These are phyloP conservation scores for Otolemur crassicaudatus DNA, from an alignment of 2,797 vertebrate species.

Conservation along the genomic window DNA sequence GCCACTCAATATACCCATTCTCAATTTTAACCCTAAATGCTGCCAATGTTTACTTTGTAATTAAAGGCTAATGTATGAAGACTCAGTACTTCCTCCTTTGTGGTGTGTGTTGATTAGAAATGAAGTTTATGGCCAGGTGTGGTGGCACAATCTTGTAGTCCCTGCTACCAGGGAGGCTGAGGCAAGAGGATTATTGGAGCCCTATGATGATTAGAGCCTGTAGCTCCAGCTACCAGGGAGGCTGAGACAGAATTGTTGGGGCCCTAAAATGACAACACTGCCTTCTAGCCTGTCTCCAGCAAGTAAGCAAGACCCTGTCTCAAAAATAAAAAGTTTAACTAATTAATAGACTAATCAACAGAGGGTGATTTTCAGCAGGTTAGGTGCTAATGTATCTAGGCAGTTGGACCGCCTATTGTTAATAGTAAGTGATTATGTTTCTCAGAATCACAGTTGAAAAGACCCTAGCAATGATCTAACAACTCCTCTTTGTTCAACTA, in stretches of 20 bases:
- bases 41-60: background rate
- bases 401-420: background rate
- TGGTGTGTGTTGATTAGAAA: background rate
- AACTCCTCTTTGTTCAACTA: background rate
- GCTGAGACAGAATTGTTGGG: background rate
- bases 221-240: background rate
- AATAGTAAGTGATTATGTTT: background rate
- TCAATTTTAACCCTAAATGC: background rate
- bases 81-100: background rate
- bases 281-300: background rate
- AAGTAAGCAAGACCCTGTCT: too few relatives aligned
- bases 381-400: background rate
- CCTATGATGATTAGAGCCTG: too few relatives aligned
- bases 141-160: too few relatives aligned
- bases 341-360: background rate
- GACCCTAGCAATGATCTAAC: background rate
- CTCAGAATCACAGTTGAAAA: background rate
- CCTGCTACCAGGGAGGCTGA: background rate
- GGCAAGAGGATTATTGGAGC: too few relatives aligned
- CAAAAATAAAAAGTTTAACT: background rate
- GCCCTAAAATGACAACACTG: background rate
- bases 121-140: background rate
- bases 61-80: background rate
- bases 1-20: background rate
- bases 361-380: background rate